A percentile compares a stretch with the other conserved stretches of the same genome.
Evolutionary conservation across 2,888 invertebrate genomes (phyloP).

Genomic region (Sialis lutaria): DNA sequence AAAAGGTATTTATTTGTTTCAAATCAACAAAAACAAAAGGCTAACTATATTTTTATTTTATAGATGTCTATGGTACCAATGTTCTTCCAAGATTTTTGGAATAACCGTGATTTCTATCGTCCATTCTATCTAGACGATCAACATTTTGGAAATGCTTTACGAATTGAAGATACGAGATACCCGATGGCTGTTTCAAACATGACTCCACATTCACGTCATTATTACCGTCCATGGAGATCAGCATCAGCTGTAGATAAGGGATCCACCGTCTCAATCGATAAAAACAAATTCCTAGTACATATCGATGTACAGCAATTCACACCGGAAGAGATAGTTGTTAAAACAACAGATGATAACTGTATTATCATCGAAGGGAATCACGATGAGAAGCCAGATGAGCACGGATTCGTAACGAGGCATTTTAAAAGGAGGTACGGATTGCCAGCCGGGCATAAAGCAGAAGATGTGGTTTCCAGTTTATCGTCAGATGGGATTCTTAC

Average conservation of each 20-base stretch:
- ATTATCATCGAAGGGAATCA: conserved; percentile 30
- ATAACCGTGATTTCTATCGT: conserved; percentile 41
- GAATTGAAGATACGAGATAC: conserved; percentile 48
- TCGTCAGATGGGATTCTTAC: conserved; percentile 29
- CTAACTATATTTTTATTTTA: neutral
- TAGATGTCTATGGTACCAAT: conserved; percentile 71
- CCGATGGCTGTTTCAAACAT: conserved; percentile 20
- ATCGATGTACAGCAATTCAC: conserved; percentile 53
- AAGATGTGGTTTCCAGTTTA: conserved; percentile 25
- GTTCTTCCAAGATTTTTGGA: conserved; percentile 78
- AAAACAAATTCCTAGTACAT: conserved; percentile 52
- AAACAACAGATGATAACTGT: conserved; percentile 24
- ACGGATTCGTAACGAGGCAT: conserved; percentile 29
- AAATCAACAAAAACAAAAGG: no score
- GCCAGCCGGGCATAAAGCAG: conserved; percentile 26
- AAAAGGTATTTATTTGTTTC: no score
- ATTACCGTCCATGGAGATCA: conserved; percentile 49
- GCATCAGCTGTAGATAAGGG: conserved; percentile 34
- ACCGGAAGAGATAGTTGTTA: conserved; percentile 30
- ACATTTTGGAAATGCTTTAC: conserved; percentile 63
- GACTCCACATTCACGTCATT: conserved; percentile 23
- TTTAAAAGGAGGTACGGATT: conserved; percentile 29
- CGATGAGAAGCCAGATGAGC: conserved; percentile 29
- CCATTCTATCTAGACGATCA: conserved; percentile 65
- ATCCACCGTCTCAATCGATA: conserved; percentile 35